Evolutionary conservation across 2,888 invertebrate genomes (phyloP), one percentile per base, ranked within the genome.

Genomic region (Laothoe populi): DNA sequence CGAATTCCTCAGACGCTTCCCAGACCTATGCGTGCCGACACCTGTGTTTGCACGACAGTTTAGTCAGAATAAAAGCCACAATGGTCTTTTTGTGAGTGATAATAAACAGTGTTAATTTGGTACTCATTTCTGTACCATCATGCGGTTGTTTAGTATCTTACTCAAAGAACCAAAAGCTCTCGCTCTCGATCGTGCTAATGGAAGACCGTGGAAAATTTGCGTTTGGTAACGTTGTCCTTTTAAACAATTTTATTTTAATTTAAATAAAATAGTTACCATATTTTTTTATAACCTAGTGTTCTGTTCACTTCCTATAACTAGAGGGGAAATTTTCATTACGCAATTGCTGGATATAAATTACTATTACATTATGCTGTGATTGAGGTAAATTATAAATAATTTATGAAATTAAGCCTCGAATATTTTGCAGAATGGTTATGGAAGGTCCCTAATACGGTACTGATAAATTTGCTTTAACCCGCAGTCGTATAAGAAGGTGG

Each of bases 1-100:
- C 35, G 11, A 35, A 53, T 53, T 53, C 53, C 19, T 53, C 53
- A 53, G 53, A 35, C 53, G 35, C 53, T 53, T 53, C 53, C 53
- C 53, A 53, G 53, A 53, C 53, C 19, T 19, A 19, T 35, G 35
- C 23, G n/a, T n/a, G 23, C 48, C 57, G 26, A 45, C 61, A 61
- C 53, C 57, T 61, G 61, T 61, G 61, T 61, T 61, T 57, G 40
- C 44, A 44, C 23, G 57, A 57, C 40, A 61, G 42, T 57, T 57
- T 61, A 61, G 53, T 61, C 53, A 45, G 61, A 61, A 61, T 61
- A 61, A 61, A 61, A 61, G 61, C 45, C 31, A 44, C 45, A 57
- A 35, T 26, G 31, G 57, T 57, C 57, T 61, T 45, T 53, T 35
- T 45, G 42, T 53, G 31, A 53, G 53, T 53, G 57, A 53, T 57